These are phyloP conservation scores for Trichoplusia ni DNA, from an alignment of 1,140 invertebrate genomes.

Conservation along the genomic window DNA sequence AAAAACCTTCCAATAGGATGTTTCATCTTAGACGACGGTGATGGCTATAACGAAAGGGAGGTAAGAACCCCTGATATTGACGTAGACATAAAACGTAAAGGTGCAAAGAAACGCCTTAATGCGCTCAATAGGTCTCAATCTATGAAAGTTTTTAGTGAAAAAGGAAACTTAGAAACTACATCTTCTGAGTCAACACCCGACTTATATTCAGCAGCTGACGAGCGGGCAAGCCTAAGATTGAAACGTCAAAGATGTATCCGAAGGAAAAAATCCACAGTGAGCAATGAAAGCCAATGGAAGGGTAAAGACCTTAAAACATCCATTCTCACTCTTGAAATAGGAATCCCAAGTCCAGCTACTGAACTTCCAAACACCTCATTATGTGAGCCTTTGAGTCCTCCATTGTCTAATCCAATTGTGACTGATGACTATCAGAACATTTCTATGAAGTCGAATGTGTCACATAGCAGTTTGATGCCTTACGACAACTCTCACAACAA, in stretches of 20 bases:
- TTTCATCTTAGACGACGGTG: constrained; percentile 73
- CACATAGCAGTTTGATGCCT: constrained; percentile 67
- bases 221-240: constrained; percentile 56
- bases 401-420: constrained; percentile 27
- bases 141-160: constrained; percentile 54
- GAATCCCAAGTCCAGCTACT: constrained; percentile 61
- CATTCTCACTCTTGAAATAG: constrained; percentile 64
- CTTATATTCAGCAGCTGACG: constrained; percentile 46
- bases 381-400: constrained; percentile 52
- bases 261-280: constrained; percentile 72
- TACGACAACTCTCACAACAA: constrained; percentile 52
- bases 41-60: constrained; percentile 76
- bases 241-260: constrained; percentile 72
- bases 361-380: constrained; percentile 60
- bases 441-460: constrained; percentile 61
- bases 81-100: constrained; percentile 43
- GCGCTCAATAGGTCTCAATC: constrained; percentile 64
- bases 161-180: constrained; percentile 51
- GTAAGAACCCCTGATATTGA: constrained; percentile 66
- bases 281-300: constrained; percentile 67
- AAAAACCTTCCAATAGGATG: constrained; percentile 74
- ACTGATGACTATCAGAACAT: constrained; percentile 43
- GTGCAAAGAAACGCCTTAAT: constrained; percentile 30
- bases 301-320: constrained; percentile 57
- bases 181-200: constrained; percentile 73